Conservation (phyloP, 1,140 invertebrate species). For the Scaptomyza hsui region DNA sequence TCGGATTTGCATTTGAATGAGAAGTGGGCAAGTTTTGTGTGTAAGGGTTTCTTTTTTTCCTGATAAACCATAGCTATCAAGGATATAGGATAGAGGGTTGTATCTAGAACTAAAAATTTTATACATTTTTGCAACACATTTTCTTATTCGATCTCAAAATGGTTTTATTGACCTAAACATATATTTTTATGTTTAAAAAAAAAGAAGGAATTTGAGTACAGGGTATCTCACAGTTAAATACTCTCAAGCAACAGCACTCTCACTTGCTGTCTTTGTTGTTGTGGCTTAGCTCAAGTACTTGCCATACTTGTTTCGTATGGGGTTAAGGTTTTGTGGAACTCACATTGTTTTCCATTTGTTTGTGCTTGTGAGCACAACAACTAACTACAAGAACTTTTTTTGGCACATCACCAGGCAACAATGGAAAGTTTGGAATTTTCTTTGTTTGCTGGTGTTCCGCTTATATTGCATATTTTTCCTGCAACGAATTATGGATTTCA, state of each 20-base stretch:
- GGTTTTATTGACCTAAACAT: too few species aligned
- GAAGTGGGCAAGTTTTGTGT: conserved; percentile 23
- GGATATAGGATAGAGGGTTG: not conserved
- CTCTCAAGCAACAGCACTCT: not conserved
- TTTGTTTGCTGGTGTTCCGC: conserved; percentile 11
- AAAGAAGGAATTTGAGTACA: not conserved
- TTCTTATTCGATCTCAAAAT: too few species aligned
- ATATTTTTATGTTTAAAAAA: too few species aligned
- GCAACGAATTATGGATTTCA: not conserved
- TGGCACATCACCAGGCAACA: conserved; percentile 20
- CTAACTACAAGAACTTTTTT: conserved; percentile 8
- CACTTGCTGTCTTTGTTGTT: conserved; percentile 14
- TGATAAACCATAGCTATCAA: not conserved
- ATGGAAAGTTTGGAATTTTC: conserved; percentile 28
- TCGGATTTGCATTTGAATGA: conserved; percentile 78
- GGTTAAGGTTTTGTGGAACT: conserved; percentile 19
- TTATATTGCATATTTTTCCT: conserved; percentile 33
- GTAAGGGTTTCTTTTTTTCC: conserved; percentile 15
- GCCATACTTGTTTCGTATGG: conserved; percentile 12
- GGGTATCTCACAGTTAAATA: not conserved
- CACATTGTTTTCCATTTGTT: conserved; percentile 31
- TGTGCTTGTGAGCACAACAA: conserved; percentile 28
- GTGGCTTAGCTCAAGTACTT: conserved; percentile 19
- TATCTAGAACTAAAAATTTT: not conserved
- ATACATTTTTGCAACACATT: too few species aligned